Evolutionary conservation across 1,140 invertebrate species (phyloP).

Genomic region (Popillia japonica): DNA sequence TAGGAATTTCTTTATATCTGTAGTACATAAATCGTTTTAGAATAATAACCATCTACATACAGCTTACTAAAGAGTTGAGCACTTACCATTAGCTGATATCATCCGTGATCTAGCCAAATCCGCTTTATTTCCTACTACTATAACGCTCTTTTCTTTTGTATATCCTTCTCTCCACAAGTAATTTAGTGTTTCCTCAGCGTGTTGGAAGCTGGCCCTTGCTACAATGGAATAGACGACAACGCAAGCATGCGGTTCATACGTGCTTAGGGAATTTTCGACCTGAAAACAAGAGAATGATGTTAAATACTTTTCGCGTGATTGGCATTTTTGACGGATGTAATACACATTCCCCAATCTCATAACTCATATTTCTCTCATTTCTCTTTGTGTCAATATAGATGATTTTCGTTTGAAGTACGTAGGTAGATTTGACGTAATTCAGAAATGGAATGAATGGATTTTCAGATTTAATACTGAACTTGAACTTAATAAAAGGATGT

Average conservation of each 20-base stretch:
- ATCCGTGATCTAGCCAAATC: constrained; percentile 87
- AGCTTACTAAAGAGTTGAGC: too few relatives aligned
- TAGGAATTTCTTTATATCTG: too few relatives aligned
- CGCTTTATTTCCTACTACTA: constrained; percentile 93
- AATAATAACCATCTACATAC: too few relatives aligned
- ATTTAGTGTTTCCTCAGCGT: constrained; percentile 80
- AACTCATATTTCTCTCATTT: too few relatives aligned
- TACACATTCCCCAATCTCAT: too few relatives aligned
- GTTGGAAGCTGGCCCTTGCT: constrained; percentile 77
- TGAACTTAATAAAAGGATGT: too few relatives aligned
- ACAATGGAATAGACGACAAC: constrained; percentile 88
- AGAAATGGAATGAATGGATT: too few relatives aligned
- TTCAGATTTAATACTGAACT: too few relatives aligned
- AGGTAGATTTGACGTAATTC: too few relatives aligned
- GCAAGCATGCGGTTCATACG: constrained; percentile 90
- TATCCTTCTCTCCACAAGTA: constrained; percentile 83
- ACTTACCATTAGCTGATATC: constrained; percentile 80
- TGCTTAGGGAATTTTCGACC: constrained; percentile 85
- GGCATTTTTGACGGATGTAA: not conserved
- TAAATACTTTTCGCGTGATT: constrained; percentile 9
- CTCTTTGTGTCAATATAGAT: too few relatives aligned
- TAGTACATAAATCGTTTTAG: too few relatives aligned
- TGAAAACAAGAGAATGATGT: constrained; percentile 56
- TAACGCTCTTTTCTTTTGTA: constrained; percentile 82
- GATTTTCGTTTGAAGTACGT: too few relatives aligned